Percentiles rank a stretch among this genome's conserved stretches.
Evolutionary conservation across 2,113 vertebrate genomes (phyloP).

Genomic region (Dendropsophus ebraccatus): DNA sequence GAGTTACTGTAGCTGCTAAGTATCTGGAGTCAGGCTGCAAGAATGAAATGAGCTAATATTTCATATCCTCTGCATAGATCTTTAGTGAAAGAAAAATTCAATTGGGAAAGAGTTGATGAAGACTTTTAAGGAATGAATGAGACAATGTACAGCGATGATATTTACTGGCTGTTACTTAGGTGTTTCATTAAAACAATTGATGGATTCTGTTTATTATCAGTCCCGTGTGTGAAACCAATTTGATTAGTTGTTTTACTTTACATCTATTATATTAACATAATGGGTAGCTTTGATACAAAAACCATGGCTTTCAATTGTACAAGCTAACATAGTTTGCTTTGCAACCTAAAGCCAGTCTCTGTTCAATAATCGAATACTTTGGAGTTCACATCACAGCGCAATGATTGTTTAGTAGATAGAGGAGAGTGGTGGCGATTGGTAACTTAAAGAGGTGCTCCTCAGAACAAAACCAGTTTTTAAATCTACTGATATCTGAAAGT

Average conservation of each 20-base stretch:
- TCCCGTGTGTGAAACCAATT: conserved; percentile 61
- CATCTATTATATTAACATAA: conserved; percentile 64
- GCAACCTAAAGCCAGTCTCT: not conserved
- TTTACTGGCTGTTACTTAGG: conserved; percentile 70
- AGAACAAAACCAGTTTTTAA: too few species aligned
- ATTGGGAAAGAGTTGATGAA: conserved; percentile 64
- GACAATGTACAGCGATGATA: conserved; percentile 65
- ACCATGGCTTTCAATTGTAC: not conserved
- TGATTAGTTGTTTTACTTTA: conserved; percentile 62
- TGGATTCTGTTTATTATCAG: conserved; percentile 68
- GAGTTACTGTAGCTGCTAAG: conserved; percentile 54
- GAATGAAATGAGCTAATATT: conserved; percentile 59
- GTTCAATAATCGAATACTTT: not conserved
- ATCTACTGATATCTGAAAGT: too few species aligned
- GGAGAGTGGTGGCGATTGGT: too few species aligned
- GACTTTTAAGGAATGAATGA: conserved; percentile 63
- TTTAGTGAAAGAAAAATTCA: conserved; percentile 64
- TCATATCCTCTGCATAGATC: conserved; percentile 61
- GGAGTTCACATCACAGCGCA: not conserved
- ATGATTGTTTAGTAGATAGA: too few species aligned
- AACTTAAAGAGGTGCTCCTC: too few species aligned
- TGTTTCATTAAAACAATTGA: conserved; percentile 65
- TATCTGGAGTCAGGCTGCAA: conserved; percentile 6
- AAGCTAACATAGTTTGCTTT: not conserved
- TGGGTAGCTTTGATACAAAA: not conserved